These are phyloP conservation scores for Aphelenchoides avenae DNA, from an alignment of 1,140 invertebrate species.

Conservation along the genomic window DNA sequence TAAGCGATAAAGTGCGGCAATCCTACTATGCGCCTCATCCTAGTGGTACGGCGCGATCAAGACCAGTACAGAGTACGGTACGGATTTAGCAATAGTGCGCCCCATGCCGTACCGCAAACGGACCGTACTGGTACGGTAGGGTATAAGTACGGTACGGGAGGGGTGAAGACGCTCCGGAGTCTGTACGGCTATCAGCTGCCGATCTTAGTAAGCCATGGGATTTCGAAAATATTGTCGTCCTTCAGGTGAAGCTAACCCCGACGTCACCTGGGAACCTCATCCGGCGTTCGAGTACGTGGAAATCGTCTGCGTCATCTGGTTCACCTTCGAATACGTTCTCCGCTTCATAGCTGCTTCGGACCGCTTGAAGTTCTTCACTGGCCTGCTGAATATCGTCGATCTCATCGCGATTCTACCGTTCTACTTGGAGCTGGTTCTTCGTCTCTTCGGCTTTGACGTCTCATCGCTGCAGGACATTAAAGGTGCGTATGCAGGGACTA, in stretches of 20 bases:
- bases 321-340: slow-evolving; percentile 59
- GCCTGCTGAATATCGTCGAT: slow-evolving; percentile 59
- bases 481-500: slow-evolving; percentile 19
- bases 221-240: too few relatives aligned
- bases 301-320: slow-evolving; percentile 59
- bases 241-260: background rate
- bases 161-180: background rate
- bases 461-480: slow-evolving; percentile 45
- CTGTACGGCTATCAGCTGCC: background rate
- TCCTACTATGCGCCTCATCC: too few relatives aligned
- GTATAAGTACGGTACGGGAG: slow-evolving; percentile 4
- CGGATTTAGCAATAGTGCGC: too few relatives aligned
- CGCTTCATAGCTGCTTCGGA: slow-evolving; percentile 44
- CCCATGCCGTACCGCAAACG: slow-evolving; percentile 31
- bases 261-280: slow-evolving; percentile 43
- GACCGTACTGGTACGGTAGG: slow-evolving; percentile 12
- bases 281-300: slow-evolving; percentile 49
- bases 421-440: slow-evolving; percentile 54
- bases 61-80: too few relatives aligned
- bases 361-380: slow-evolving; percentile 52
- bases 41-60: too few relatives aligned
- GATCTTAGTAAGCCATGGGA: too few relatives aligned
- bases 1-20: too few relatives aligned
- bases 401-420: slow-evolving; percentile 59
- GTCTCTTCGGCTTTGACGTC: slow-evolving; percentile 48